A percentile compares a stretch with the other conserved stretches of the same genome.
Conservation (phyloP, 1,140 invertebrate genomes). For the Philopotamus ludificatus region DNA sequence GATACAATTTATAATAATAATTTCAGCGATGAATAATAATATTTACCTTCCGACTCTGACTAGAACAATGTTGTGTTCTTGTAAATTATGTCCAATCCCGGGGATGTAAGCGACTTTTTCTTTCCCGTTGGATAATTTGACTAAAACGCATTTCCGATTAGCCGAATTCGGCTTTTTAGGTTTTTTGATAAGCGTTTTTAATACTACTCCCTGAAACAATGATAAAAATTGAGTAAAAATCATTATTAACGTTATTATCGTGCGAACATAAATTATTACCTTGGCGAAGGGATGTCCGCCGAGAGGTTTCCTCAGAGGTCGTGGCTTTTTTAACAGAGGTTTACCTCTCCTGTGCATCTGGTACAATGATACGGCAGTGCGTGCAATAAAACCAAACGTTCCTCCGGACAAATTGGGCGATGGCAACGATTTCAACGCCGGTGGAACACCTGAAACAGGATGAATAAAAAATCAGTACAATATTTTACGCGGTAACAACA, state of each 20-base stretch:
- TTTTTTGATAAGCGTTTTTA: conserved; percentile 90
- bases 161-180: conserved; percentile 99
- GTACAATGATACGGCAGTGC: conserved; percentile 55
- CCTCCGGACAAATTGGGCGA: not conserved
- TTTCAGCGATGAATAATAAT: not conserved
- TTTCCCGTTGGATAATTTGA: conserved; percentile 76
- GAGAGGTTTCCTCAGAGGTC: conserved; percentile 66
- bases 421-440: not conserved
- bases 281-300: conserved; percentile 80
- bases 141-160: conserved; percentile 94
- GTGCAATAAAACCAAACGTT: conserved; percentile 38
- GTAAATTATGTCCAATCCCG: conserved; percentile 94
- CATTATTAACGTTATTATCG: not conserved
- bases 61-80: conserved; percentile 95
- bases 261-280: too few relatives aligned
- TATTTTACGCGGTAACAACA: too few relatives aligned
- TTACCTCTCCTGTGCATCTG: conserved; percentile 69
- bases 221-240: conserved; percentile 3
- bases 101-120: conserved; percentile 95
- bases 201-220: conserved; percentile 67
- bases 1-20: not conserved
- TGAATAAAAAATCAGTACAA: too few relatives aligned
- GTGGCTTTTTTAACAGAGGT: conserved; percentile 60
- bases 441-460: too few relatives aligned
- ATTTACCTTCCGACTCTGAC: conserved; percentile 68